Base-by-base conservation (phyloP, 2,797 vertebrate species). In the Mastacembelus armatus region DNA sequence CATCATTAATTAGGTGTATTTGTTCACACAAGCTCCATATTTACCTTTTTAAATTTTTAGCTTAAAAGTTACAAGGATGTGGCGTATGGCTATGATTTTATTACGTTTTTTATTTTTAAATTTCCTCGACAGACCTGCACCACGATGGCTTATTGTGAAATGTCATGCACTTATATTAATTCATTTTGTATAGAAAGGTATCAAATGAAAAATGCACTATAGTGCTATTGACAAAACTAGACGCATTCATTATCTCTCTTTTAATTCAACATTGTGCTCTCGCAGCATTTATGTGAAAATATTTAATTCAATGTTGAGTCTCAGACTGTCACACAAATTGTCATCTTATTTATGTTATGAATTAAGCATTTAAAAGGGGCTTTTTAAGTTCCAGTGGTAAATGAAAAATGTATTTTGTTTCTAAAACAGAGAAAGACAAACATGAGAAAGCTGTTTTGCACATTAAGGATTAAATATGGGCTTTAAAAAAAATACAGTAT, bases 351-450 rank as follows among this genome's bases (percentile, higher is more conserved):
- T 38, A 16, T 10, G 0, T 14, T 21, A 10, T 58, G 38, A 9
- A 14, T 10, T n/a, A 36, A 16, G 42, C 5, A 44, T 51, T 16
- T 52, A 49, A 38, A n/a, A 16, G 27, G 14, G 12, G 12, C 9
- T n/a, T 59, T 57, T 65, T 24, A 15, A 32, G 29, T 35, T 57
- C 9, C 39, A 14, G 12, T 61, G 27, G 5, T 44, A 74, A 73
- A 55, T 14, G 11, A 7, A 52, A 7, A 40, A 32, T 32, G 4
- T 11, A 39, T 44, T 42, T 30, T 3, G 32, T 15, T 29, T 9
- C 38, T 15, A 36, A 36, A 36, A 36, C 35, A 36, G 14, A 6
- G 35, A 36, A n/a, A 38, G 18, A 44, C 32, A 33, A 39, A 49
- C 10, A 24, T 40, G 15, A 58, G 2, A n/a, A 29, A 26, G 33